Evolutionary conservation across 2,888 invertebrate species (phyloP), one percentile per base, ranked within the genome.

Genomic region (Xylota sylvarum): DNA sequence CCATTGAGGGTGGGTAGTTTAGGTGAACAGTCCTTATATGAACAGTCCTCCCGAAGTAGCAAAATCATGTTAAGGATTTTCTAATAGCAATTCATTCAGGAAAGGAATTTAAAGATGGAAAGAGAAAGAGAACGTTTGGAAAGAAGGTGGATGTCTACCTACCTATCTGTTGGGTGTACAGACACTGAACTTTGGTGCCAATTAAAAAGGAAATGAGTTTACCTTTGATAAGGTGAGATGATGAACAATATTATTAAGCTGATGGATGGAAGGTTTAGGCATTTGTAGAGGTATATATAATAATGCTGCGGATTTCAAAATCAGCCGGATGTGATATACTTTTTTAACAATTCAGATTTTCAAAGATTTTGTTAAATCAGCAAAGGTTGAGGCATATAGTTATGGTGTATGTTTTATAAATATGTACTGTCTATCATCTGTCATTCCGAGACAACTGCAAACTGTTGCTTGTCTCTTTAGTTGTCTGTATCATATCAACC

Each of bases 171-270:
- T 12, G 37, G 30, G n/a, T 14, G 40, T 30, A 32, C 46, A 19
- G 35, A 62, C 32, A 78, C 55, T 43, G 60, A 70, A 55, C 35
- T 62, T 70, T 78, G 70, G 62, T 78, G 60, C 43, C 70, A 78
- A 70, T 70, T 70, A 78, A 55, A n/a, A 55, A 17, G 46, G 55
- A 78, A 78, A 78, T 78, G 52, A 55, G 62, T 62, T 78, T 62
- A 55, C 70, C 23, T 70, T 35, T 35, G 35, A 30, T 35, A 50
- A 19, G 69, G 52, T 43, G 19, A 5, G 6, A 40, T 77, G 50
- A 10, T n/a, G 60, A 23, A 40, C 17, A 40, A 43, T 10, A 30
- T 32, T 40, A 7, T 4, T 14, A 9, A 50, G 50, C 50, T 50
- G 19, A 19, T 23, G 19, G 30, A 43, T 40, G 9, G 37, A 35